Base-by-base conservation (phyloP, 2,113 vertebrate genomes). In the Bubo blakistoni region DNA sequence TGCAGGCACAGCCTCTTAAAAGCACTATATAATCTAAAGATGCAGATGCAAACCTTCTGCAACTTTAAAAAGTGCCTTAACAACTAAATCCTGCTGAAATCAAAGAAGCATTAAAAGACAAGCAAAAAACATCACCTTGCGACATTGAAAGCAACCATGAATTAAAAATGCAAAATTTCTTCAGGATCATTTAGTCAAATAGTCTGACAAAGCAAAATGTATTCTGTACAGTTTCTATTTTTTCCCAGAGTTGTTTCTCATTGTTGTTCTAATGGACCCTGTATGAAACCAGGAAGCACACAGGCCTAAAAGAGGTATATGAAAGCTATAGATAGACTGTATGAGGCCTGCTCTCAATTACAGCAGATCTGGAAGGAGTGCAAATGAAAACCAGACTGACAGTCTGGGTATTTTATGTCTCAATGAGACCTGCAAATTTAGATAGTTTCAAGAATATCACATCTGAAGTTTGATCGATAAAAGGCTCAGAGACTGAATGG, bases 381-480 rank as follows among this genome's bases (percentile, higher is more conserved):
- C 46, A 96, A 92, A 96, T 88, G 79, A 88, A 86, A 96, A 93
- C 54, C 96, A 95, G 87, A 80, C 62, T 86, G 85, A 88, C 27
- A 63, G 70, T 52, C 61, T 65, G 81, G 32, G 59, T 67, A 66
- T 89, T 92, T 89, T 63, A 51, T 47, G 36, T 89, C 86, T 91
- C 81, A 87, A 7, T 59, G 66, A 92, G 66, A 96, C 29, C 67
- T 82, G 65, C 66, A 93, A 46, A 88, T 69, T 61, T 73, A 91
- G 83, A 74, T 74, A 44, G 49, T 72, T 88, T 94, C 81, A 94
- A 49, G 62, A 88, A 82, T 32, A 94, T 77, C 78, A 69, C 25
- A 85, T 44, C 61, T 2, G 36, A 82, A 62, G n/a, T 58, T 88
- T 70, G 25, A 57, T 36, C 1, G 0, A 76, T 87, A 91, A 95